These are phyloP conservation scores for Potamilus streckersoni DNA, from an alignment of 1,140 invertebrate species.

Conservation along the genomic window DNA sequence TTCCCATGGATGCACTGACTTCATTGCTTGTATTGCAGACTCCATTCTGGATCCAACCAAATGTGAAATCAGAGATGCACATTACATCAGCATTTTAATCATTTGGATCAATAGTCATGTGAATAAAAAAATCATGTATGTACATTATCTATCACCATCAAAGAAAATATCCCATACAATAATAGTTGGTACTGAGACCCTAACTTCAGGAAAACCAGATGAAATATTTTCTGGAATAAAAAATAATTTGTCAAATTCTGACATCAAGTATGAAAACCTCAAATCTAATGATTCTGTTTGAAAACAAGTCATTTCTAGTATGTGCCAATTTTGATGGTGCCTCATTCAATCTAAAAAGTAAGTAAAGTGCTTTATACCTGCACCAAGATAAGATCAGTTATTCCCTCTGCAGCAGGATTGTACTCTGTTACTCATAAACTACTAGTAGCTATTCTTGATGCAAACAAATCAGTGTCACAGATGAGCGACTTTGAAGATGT, in stretches of 20 bases:
- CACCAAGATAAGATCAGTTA: not conserved
- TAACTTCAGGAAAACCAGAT: not conserved
- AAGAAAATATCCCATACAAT: conserved; percentile 7
- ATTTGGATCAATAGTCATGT: not conserved
- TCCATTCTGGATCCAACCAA: no score
- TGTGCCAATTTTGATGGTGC: conserved; percentile 26
- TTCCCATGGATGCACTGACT: not conserved
- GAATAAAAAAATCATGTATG: conserved; percentile 15
- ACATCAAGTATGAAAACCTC: not conserved
- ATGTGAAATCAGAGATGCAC: no score
- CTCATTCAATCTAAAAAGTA: not conserved
- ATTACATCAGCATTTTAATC: not conserved
- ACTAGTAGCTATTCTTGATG: conserved; percentile 9
- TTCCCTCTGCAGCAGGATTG: not conserved
- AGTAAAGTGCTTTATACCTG: not conserved
- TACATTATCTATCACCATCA: not conserved
- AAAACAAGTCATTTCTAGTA: not conserved
- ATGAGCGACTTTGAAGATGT: conserved; percentile 8
- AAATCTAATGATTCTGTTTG: not conserved
- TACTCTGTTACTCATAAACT: no score
- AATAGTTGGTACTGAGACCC: not conserved
- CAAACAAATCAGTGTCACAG: conserved; percentile 6
- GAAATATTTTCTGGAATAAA: not conserved
- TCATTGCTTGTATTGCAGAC: not conserved
- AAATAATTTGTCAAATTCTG: not conserved